Conservation (phyloP, 1,140 invertebrate species). For the Notospermus geniculatus region DNA sequence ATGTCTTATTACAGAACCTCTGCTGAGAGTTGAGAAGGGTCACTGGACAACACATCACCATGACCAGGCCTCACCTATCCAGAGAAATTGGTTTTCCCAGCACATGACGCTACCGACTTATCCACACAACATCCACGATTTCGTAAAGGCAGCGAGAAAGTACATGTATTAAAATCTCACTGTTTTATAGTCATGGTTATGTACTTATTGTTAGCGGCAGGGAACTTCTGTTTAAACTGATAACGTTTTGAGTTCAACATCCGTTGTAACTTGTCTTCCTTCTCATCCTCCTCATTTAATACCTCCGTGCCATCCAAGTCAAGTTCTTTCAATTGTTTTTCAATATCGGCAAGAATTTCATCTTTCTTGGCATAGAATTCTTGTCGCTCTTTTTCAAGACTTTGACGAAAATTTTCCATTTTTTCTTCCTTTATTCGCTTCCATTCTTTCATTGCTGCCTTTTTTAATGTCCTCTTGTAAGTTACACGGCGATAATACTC, state of each 20-base stretch:
- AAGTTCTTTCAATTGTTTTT: slow-evolving; percentile 68
- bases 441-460: slow-evolving; percentile 68
- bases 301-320: slow-evolving; percentile 64
- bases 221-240: neutral
- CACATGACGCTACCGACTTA: too few relatives aligned
- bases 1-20: too few relatives aligned
- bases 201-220: slow-evolving; percentile 8
- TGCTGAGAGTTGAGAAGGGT: too few relatives aligned
- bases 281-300: slow-evolving; percentile 61
- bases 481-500: slow-evolving; percentile 50
- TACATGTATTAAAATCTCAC: neutral
- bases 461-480: slow-evolving; percentile 9
- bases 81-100: too few relatives aligned
- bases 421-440: slow-evolving; percentile 65
- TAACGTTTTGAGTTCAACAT: too few relatives aligned
- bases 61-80: too few relatives aligned
- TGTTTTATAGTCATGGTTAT: slow-evolving; percentile 1
- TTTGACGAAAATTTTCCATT: slow-evolving; percentile 63
- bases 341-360: slow-evolving; percentile 66
- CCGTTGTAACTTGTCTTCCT: neutral
- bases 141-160: neutral
- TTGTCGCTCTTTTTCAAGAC: slow-evolving; percentile 67
- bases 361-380: slow-evolving; percentile 64
- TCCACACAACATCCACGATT: too few relatives aligned
- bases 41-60: too few relatives aligned